Percentiles rank a stretch among this genome's conserved stretches.
Evolutionary conservation across 2,113 vertebrate species (phyloP).

Genomic region (Mola mola): DNA sequence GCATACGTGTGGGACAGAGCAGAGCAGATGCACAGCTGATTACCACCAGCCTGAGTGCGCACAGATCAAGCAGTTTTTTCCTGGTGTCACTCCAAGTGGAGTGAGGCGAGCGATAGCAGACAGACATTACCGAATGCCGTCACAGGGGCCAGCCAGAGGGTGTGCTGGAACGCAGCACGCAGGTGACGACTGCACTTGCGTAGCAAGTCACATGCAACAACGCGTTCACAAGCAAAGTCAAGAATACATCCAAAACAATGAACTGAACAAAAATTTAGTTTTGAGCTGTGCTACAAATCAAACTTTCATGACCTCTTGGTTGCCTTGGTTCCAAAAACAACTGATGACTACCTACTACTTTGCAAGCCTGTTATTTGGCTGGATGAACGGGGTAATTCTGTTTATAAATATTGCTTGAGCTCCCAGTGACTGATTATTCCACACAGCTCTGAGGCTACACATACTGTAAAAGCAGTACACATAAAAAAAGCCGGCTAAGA

Average conservation of each 20-base stretch:
- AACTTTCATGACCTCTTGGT: constrained; percentile 10
- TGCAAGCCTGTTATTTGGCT: constrained; percentile 23
- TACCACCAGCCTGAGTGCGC: constrained; percentile 61
- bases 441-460: not conserved
- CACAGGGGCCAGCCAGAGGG: constrained; percentile 62
- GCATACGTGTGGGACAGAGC: constrained; percentile 28
- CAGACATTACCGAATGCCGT: constrained; percentile 63
- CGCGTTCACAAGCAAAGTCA: not conserved
- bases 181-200: constrained; percentile 49
- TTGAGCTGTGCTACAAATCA: not conserved
- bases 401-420: constrained; percentile 19
- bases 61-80: constrained; percentile 53
- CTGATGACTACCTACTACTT: not conserved
- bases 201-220: constrained; percentile 16
- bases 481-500: not conserved
- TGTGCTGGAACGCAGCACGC: constrained; percentile 47
- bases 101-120: constrained; percentile 57
- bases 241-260: not conserved
- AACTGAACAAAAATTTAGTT: not conserved
- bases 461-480: not conserved
- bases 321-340: constrained; percentile 13
- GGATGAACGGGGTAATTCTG: not conserved
- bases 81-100: constrained; percentile 54
- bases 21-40: constrained; percentile 67
- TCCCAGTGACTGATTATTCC: constrained; percentile 11